A percentile compares a stretch with the other conserved stretches of the same genome.
These are phyloP conservation scores for Dynastes maya DNA, from an alignment of 2,888 invertebrate genomes.

Conservation along the genomic window DNA sequence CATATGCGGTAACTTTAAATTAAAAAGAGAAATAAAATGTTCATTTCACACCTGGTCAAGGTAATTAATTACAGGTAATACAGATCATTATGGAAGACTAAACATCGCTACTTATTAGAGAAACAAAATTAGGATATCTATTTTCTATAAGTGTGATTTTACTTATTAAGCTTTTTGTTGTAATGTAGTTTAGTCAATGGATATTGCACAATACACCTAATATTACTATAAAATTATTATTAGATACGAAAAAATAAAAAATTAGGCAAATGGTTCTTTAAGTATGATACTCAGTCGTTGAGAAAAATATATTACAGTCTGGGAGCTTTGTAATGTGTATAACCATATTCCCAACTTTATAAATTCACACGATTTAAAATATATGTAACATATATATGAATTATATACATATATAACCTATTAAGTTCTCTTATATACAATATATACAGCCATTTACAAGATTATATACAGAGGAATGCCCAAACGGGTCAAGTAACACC, in stretches of 20 bases:
- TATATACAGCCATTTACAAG: constrained; percentile 66
- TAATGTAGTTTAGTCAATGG: constrained; percentile 17
- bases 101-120: neutral
- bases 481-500: constrained; percentile 65
- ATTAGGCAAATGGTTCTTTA: constrained; percentile 27
- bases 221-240: constrained; percentile 34
- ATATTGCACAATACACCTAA: constrained; percentile 38
- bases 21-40: constrained; percentile 2
- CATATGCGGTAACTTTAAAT: constrained; percentile 23
- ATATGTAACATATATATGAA: constrained; percentile 60
- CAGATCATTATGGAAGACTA: constrained; percentile 39
- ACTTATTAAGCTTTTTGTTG: neutral
- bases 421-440: constrained; percentile 67
- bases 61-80: neutral
- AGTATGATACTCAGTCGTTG: constrained; percentile 38
- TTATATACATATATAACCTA: constrained; percentile 53
- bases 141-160: constrained; percentile 1
- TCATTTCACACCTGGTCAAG: neutral
- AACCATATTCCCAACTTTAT: constrained; percentile 53
- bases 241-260: constrained; percentile 18
- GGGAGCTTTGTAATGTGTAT: constrained; percentile 62
- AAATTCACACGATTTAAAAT: constrained; percentile 69
- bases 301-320: constrained; percentile 55
- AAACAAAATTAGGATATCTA: neutral
- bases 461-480: constrained; percentile 68